Conservation (phyloP, 2,888 invertebrate species). For the Diarsia brunnea region DNA sequence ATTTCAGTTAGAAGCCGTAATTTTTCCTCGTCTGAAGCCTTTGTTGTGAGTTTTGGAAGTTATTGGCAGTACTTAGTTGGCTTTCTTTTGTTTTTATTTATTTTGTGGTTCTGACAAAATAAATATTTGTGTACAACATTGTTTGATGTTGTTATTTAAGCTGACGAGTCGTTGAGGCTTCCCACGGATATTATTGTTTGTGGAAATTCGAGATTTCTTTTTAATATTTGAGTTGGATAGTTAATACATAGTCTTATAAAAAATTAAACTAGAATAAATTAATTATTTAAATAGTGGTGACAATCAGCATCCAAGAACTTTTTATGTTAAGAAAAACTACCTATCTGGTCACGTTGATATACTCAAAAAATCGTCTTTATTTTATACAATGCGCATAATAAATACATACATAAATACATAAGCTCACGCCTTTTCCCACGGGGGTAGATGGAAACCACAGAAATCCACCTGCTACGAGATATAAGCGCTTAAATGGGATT, state of each 20-base stretch:
- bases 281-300: neutral
- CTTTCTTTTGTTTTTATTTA: constrained; percentile 1
- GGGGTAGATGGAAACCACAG: too few species aligned
- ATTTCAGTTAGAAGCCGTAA: constrained; percentile 12
- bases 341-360: neutral
- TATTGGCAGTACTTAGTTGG: neutral
- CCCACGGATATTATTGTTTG: neutral
- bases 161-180: neutral
- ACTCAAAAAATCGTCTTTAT: neutral
- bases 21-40: constrained; percentile 6
- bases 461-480: too few species aligned
- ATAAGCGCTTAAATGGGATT: neutral
- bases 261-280: too few species aligned
- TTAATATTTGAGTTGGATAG: neutral
- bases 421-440: too few species aligned
- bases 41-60: neutral
- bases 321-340: neutral
- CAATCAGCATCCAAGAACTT: neutral
- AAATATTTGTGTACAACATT: neutral
- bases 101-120: constrained; percentile 1
- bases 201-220: neutral
- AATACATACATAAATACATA: too few species aligned
- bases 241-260: neutral
- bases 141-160: neutral
- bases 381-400: neutral